These are phyloP conservation scores for Hirundo rustica DNA, from an alignment of 2,797 vertebrate genomes.

Conservation along the genomic window DNA sequence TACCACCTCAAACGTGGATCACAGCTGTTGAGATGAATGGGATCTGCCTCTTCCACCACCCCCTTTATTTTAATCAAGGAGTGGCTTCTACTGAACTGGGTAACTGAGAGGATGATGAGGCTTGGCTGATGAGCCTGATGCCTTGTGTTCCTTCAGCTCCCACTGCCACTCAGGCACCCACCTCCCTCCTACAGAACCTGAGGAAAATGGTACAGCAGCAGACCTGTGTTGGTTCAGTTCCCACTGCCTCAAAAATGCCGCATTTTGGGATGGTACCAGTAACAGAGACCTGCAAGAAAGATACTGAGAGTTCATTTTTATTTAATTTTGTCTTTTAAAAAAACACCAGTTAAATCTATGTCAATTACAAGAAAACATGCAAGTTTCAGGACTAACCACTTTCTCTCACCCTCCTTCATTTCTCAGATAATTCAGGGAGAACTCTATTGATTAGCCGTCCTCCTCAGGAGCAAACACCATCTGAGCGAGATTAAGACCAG, in stretches of 20 bases:
- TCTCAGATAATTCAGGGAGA: slow-evolving; percentile 3
- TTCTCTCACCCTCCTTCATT: not conserved
- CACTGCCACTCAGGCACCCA: fast-evolving
- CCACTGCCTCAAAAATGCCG: not conserved
- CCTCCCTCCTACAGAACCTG: not conserved
- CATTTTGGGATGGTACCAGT: not conserved
- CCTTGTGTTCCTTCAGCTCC: not conserved
- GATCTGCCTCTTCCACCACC: not conserved
- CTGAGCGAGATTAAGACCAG: not conserved
- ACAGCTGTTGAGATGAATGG: fast-evolving
- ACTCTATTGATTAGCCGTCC: not conserved
- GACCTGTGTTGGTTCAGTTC: not conserved
- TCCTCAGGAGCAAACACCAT: not conserved
- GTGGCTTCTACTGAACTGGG: not conserved
- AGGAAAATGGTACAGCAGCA: not conserved
- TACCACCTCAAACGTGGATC: not conserved
- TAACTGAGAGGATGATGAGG: not conserved
- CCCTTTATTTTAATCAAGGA: not conserved
- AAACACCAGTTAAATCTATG: not conserved
- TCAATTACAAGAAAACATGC: slow-evolving; percentile 17
- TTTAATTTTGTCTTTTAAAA: not conserved
- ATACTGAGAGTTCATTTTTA: not conserved
- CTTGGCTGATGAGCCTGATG: not conserved
- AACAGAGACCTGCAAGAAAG: not conserved
- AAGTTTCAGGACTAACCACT: not conserved